Evolutionary conservation across 1,140 invertebrate genomes (phyloP), one percentile per base, ranked within the genome.

Genomic region (Littorina saxatilis): DNA sequence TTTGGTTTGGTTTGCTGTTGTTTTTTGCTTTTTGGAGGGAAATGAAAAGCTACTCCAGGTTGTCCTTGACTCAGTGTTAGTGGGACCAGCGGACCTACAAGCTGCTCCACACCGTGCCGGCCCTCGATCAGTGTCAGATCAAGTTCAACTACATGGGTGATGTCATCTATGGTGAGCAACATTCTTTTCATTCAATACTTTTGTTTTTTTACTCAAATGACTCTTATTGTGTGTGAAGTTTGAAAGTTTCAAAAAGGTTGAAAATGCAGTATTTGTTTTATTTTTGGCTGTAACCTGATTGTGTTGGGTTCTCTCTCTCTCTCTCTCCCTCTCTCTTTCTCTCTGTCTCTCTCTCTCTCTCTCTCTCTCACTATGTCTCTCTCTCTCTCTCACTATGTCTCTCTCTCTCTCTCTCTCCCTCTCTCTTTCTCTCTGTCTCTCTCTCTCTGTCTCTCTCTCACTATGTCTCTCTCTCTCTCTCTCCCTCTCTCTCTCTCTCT

Each of bases 81-180:
- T 99, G 98, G 98, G 98, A 99, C 92, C 91, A 99, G 11, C 94
- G 98, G 82, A 99, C 97, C 20, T 99, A 98, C 92, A 97, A 98
- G 91, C 93, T 99, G 35, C 92, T 99, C 5, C 95, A 98, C 88
- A 99, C 98, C 0, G 97, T 99, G 15, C 96, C 97, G 23, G 95
- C 96, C 0, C 92, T 99, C 39, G 96, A 99, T 90, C 96, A 99
- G 87, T 97, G 97, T 90, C 91, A 93, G 82, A 88, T 95, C 58
- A 88, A 87, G 29, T 95, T 95, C 87, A 95, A 94, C 83, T 87
- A 93, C 70, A 90, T 89, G 15, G 94, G 93, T 20, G 93, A 93
- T 81, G 91, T 95, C 43, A 93, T 95, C 37, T 94, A 94, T 90
- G 94, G 93, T 88, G 90, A 82, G 87, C 72, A 27, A 32, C 52